Conservation (phyloP, 2,113 vertebrate species). For the Toxotes jaculatrix region DNA sequence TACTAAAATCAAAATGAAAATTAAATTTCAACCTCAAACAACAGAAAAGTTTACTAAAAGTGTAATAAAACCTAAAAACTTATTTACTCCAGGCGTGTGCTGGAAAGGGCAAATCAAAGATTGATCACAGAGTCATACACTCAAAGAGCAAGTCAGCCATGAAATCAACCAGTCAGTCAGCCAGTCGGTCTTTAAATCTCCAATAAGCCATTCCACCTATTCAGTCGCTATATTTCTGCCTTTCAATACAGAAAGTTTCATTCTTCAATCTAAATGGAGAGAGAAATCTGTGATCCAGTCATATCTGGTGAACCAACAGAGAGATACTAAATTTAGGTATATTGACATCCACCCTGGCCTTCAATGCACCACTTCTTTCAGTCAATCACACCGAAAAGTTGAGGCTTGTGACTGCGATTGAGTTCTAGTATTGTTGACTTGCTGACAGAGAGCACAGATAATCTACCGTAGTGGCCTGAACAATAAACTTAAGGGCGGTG, state of each 20-base stretch:
- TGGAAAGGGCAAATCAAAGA: slow-evolving; percentile 15
- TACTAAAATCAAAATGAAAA: neutral
- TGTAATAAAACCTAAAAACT: slow-evolving; percentile 1
- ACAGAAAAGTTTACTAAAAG: neutral
- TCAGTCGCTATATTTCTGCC: slow-evolving; percentile 19
- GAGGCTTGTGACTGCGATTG: slow-evolving; percentile 9
- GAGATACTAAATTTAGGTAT: slow-evolving; percentile 29
- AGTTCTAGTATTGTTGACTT: slow-evolving; percentile 20
- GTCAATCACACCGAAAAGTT: slow-evolving; percentile 43
- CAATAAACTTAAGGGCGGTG: slow-evolving; percentile 13
- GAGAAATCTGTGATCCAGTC: slow-evolving; percentile 34
- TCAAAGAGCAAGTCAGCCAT: slow-evolving; percentile 30
- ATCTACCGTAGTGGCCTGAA: slow-evolving; percentile 8
- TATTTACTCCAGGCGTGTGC: neutral
- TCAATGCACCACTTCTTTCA: slow-evolving; percentile 38
- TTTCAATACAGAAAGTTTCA: slow-evolving; percentile 20
- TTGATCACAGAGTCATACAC: slow-evolving; percentile 11
- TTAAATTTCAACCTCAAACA: neutral
- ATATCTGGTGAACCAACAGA: slow-evolving; percentile 32
- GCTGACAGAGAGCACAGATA: slow-evolving; percentile 41
- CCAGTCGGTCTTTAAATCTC: slow-evolving; percentile 30
- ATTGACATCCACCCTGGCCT: neutral
- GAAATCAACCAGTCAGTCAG: slow-evolving; percentile 33
- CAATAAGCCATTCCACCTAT: slow-evolving; percentile 2
- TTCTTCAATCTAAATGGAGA: slow-evolving; percentile 19